A percentile compares a stretch with the other conserved stretches of the same genome.
phyloP scores from a whole-genome alignment of 64 coral and sea anemone species.

The Montipora capricornis region DNA sequence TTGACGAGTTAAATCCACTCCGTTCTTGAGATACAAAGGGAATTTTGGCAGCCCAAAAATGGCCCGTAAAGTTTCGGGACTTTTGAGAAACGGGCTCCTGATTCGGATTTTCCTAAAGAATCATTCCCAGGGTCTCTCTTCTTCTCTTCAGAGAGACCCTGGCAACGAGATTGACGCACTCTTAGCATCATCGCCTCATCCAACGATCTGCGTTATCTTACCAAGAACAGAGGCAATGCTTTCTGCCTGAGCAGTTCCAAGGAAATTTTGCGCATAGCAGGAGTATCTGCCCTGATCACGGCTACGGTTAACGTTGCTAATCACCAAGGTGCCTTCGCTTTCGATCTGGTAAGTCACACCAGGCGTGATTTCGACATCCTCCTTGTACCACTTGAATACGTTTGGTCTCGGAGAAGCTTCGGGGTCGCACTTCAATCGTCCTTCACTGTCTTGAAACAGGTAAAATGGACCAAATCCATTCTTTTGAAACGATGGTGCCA shows the following conservation, averaged over 20 bases:
- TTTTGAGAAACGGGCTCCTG: no score
- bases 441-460: conserved; percentile 39
- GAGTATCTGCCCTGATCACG: conserved; percentile 9
- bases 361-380: neutral
- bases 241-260: neutral
- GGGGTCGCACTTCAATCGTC: conserved; percentile 27
- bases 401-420: conserved; percentile 46
- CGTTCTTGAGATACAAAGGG: no score
- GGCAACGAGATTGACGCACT: no score
- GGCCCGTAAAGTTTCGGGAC: no score
- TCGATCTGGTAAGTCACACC: neutral
- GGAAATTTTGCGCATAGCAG: conserved; percentile 23
- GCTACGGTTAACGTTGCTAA: neutral
- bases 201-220: neutral
- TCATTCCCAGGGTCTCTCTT: no score
- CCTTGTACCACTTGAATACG: conserved; percentile 9
- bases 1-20: no score
- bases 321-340: neutral
- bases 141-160: no score
- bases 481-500: neutral
- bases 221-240: conserved; percentile 27
- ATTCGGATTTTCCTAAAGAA: no score
- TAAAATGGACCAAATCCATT: conserved; percentile 54
- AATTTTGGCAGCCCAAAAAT: no score
- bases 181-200: no score